Base-by-base conservation (phyloP, 2,888 invertebrate genomes). In the Abscondita cerata region DNA sequence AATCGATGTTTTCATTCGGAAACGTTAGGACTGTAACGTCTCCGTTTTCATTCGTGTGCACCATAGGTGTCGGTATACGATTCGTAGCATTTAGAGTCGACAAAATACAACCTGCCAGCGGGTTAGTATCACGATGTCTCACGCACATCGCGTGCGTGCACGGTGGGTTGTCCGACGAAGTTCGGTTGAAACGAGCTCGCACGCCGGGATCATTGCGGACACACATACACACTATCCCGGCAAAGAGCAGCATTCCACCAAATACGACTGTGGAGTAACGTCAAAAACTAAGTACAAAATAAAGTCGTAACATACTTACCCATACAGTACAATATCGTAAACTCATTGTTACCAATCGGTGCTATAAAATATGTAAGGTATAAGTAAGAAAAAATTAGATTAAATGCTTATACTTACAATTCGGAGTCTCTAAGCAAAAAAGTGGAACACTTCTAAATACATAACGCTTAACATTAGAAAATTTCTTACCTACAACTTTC, bases 141-240 rank as follows among this genome's bases (percentile, higher is more conserved):
- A 51, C 15, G n/a, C 51, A 51, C 51, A 51, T 34, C 16, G 33
- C 51, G 16, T 51, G 51, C 33, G 33, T 15, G 34, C 51, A 51
- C 1, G 51, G 5, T 5, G 51, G 34, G 18, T 16, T 15, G 6
- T n/a, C 12, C 16, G 51, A 18, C 1, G 51, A 6, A 8, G 36
- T 6, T 25, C 53, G 13, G 6, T 53, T 41, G 2, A 53, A 25
- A 12, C 15, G 53, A 13, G 41, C 13, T 12, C 53, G 40, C 4
- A 53, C n/a, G n/a, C 25, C 41, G 2, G 53, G 53, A 15, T 53
- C 41, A 25, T 41, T 53, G 15, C 53, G 53, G 15, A 53, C 31
- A n/a, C 53, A 53, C 53, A 53, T 53, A 13, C 53, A 53, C 53
- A 53, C 41, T 40, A 53, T 40, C 9, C 53, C 53, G 12, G 41